Conservation (phyloP, 2,888 invertebrate genomes). For the Gastrophysa polygoni region DNA sequence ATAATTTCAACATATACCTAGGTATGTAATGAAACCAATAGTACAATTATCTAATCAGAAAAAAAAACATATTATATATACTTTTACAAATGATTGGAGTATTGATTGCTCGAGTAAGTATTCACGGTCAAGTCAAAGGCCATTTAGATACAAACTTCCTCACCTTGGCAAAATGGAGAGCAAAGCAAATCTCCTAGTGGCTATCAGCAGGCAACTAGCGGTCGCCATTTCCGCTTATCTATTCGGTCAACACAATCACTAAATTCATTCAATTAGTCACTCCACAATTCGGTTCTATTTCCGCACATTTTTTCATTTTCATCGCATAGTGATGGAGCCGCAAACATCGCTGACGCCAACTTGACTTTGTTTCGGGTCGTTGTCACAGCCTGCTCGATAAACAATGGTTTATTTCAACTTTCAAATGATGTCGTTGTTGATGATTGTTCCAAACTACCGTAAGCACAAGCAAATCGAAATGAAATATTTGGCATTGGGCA, state of each 20-base stretch:
- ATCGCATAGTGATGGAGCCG: constrained; percentile 8
- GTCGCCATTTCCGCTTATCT: constrained; percentile 38
- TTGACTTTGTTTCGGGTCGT: constrained; percentile 14
- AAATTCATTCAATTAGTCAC: constrained; percentile 5
- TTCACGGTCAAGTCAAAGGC: constrained; percentile 32
- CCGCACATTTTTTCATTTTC: constrained; percentile 6
- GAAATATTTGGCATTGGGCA: too few species aligned
- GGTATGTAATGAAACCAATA: too few species aligned
- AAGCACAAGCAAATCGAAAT: too few species aligned
- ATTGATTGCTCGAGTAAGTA: too few species aligned
- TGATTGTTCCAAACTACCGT: neutral
- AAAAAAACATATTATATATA: neutral
- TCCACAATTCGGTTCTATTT: constrained; percentile 6
- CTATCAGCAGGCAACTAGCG: constrained; percentile 44
- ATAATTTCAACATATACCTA: too few species aligned
- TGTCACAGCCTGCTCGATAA: constrained; percentile 22
- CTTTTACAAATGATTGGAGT: too few species aligned
- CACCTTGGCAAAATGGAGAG: constrained; percentile 54
- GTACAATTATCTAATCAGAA: too few species aligned
- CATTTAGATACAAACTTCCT: constrained; percentile 21
- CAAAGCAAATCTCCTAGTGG: constrained; percentile 51
- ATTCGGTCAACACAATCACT: neutral
- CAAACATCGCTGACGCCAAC: neutral
- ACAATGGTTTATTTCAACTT: constrained; percentile 7
- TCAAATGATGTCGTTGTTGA: neutral